Conservation (phyloP, 2,113 vertebrate species). For the Agelaius tricolor region DNA sequence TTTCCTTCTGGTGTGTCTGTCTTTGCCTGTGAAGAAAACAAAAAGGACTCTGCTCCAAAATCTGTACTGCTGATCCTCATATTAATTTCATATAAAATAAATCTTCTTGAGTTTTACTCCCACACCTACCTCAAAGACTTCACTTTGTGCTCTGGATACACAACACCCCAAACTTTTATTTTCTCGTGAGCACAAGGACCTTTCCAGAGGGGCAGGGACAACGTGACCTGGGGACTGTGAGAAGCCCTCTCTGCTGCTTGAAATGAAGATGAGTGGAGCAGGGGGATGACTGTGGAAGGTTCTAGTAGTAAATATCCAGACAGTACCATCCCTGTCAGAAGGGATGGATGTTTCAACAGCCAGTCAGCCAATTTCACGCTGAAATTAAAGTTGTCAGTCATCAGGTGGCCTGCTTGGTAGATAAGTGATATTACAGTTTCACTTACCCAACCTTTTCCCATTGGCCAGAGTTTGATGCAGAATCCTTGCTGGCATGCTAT, state of each 20-base stretch:
- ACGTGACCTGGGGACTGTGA: rapidly evolving
- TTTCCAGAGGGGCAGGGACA: not conserved
- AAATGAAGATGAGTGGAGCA: not conserved
- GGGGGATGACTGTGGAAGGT: not conserved
- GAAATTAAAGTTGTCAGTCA: slow-evolving; percentile 76
- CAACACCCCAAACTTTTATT: not conserved
- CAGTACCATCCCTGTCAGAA: slow-evolving; percentile 41
- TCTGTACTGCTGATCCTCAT: not conserved
- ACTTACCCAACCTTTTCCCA: not conserved
- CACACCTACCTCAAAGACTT: not conserved
- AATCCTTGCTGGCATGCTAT: not conserved
- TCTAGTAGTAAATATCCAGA: slow-evolving; percentile 37
- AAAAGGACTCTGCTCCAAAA: not conserved
- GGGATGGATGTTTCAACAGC: slow-evolving; percentile 57
- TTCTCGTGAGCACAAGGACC: not conserved
- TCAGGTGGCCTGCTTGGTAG: slow-evolving; percentile 56
- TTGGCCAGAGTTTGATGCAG: slow-evolving; percentile 39
- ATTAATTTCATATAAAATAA: not conserved
- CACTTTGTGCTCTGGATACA: not conserved
- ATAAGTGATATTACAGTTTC: slow-evolving; percentile 64
- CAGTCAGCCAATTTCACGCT: slow-evolving; percentile 73
- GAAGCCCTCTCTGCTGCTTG: not conserved
- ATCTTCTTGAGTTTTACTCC: not conserved
- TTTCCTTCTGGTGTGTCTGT: no score
- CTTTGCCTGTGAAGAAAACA: not conserved